Conservation (phyloP, 1,140 invertebrate species). For the Neodiprion virginianus region DNA sequence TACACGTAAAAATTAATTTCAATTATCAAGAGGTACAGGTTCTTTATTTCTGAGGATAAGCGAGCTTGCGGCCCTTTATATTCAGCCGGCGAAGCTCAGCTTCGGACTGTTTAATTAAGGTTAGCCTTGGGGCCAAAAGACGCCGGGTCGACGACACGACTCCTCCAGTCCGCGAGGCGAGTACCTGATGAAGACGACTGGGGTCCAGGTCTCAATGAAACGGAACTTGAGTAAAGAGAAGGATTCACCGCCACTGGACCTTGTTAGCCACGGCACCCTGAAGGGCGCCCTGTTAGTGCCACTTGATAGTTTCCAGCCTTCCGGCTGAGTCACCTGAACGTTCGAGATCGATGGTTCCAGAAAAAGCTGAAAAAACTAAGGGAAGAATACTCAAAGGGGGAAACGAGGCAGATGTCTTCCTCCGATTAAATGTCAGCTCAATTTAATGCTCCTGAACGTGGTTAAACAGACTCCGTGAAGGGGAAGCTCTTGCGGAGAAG, state of each 20-base stretch:
- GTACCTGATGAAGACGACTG: not conserved
- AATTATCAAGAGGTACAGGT: not conserved
- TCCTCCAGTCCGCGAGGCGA: not conserved
- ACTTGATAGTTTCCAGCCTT: constrained; percentile 8
- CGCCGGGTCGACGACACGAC: not conserved
- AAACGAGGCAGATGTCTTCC: not conserved
- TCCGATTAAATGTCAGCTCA: not conserved
- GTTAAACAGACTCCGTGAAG: not conserved
- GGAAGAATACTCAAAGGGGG: not conserved
- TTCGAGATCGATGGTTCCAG: not conserved
- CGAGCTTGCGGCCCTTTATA: not conserved
- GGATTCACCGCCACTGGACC: constrained; percentile 7
- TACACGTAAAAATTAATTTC: not conserved
- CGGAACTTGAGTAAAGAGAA: not conserved
- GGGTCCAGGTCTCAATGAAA: not conserved
- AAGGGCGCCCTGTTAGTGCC: constrained; percentile 13
- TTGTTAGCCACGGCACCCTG: constrained; percentile 23
- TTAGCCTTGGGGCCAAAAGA: constrained; percentile 17
- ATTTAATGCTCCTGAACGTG: not conserved
- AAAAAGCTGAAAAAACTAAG: not conserved
- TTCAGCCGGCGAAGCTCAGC: not conserved
- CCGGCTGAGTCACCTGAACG: not conserved
- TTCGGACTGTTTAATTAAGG: constrained; percentile 23
- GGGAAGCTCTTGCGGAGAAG: not conserved
- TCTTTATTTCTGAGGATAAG: not conserved